These are phyloP conservation scores for Eupeodes corollae DNA, from an alignment of 1,140 invertebrate genomes.

Conservation along the genomic window DNA sequence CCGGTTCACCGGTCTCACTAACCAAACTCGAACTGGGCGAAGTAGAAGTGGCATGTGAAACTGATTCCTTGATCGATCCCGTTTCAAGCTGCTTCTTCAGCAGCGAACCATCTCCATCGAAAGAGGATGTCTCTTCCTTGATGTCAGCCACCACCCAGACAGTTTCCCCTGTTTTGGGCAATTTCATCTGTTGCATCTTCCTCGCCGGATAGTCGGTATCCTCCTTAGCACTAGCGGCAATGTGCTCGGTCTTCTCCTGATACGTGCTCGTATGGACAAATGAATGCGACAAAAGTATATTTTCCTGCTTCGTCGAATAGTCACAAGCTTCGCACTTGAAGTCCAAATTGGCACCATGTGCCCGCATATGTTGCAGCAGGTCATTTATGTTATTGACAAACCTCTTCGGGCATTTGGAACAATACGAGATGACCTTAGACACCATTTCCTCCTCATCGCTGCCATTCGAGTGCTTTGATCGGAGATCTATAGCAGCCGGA, in stretches of 20 bases:
- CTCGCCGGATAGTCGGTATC: constrained; percentile 52
- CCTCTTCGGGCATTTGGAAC: constrained; percentile 62
- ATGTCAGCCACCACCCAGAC: constrained; percentile 35
- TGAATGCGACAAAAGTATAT: constrained; percentile 58
- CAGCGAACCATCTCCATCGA: constrained; percentile 21
- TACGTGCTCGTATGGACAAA: constrained; percentile 73
- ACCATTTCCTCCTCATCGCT: constrained; percentile 16
- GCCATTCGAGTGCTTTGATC: constrained; percentile 12
- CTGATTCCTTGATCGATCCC: constrained; percentile 23
- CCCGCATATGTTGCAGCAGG: constrained; percentile 46
- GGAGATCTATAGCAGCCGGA: neutral
- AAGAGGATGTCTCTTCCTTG: constrained; percentile 7
- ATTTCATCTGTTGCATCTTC: constrained; percentile 43
- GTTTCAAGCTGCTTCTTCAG: constrained; percentile 32
- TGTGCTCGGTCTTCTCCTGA: constrained; percentile 60
- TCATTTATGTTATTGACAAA: constrained; percentile 49
- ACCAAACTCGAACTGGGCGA: neutral
- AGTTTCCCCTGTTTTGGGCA: constrained; percentile 20
- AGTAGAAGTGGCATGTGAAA: constrained; percentile 15
- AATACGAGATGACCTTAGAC: constrained; percentile 39
- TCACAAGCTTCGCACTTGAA: constrained; percentile 65
- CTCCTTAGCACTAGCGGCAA: constrained; percentile 53
- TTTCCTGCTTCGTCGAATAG: constrained; percentile 60
- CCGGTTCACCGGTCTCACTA: constrained; percentile 23
- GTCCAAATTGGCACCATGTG: constrained; percentile 40